These are phyloP conservation scores for Melipona beecheii DNA, from an alignment of 2,888 invertebrate genomes.

Conservation along the genomic window DNA sequence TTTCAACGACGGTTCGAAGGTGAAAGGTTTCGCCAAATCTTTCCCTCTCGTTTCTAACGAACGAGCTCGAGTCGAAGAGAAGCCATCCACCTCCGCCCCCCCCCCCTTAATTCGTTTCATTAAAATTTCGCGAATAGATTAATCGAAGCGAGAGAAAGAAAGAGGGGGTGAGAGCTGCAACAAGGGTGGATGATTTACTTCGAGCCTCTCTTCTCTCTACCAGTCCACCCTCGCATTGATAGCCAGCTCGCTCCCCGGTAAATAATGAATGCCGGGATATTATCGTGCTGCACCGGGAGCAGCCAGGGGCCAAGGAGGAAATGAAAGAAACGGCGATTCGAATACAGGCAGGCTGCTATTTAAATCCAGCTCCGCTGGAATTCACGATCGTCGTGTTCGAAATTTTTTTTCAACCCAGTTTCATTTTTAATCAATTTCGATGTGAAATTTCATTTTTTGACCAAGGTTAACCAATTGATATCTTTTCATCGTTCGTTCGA, in stretches of 20 bases:
- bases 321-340: conserved; percentile 3
- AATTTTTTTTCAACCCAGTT: too few species aligned
- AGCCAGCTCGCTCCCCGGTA: conserved; percentile 28
- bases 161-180: not conserved
- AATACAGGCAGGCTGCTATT: conserved; percentile 3
- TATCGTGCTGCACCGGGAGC: not conserved
- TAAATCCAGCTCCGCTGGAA: not conserved
- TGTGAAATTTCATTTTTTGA: too few species aligned
- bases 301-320: too few species aligned
- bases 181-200: conserved; percentile 39
- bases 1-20: too few species aligned
- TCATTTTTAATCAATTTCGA: too few species aligned
- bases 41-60: not conserved
- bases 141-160: conserved; percentile 35
- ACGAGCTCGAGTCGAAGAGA: not conserved
- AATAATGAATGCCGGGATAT: conserved; percentile 55
- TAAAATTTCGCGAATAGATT: conserved; percentile 48
- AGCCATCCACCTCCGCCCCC: not conserved
- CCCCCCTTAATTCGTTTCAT: not conserved
- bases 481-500: too few species aligned
- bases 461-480: too few species aligned
- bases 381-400: not conserved
- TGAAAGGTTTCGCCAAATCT: too few species aligned
- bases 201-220: conserved; percentile 33
- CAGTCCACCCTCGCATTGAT: conserved; percentile 36